Evolutionary conservation across 1,140 invertebrate genomes (phyloP), one percentile per base, ranked within the genome.

Genomic region (Brachionus plicatilis): DNA sequence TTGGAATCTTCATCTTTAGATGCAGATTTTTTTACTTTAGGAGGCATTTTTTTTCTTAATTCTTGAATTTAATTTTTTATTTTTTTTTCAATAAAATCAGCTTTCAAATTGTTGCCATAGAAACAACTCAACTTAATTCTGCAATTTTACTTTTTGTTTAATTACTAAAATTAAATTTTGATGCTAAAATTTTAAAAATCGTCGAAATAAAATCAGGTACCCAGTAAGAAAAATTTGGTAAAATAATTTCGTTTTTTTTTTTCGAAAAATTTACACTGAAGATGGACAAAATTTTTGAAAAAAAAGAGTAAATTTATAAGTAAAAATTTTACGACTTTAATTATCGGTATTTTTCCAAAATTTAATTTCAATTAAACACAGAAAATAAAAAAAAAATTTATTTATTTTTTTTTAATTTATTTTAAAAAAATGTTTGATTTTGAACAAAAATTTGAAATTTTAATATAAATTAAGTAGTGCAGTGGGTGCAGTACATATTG

Each of bases 1-100:
- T 76, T 76, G 2, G 72, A 47, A 2, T 76, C 72, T 50, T 76
- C 72, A 24, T 76, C 72, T 76, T 76, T 76, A 14, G 68, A 45
- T 3, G 72, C 72, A 1, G 72, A 76, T 76, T 76, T 76, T 76
- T 76, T 47, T 14, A 12, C 20, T 75, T 75, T 75, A 8, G 70
- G 70, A 45, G 70, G 12, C 70, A 75, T 75, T 45, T 60, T 60
- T 20, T 20, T 6, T 17, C n/a, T 24, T 0, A 1, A 60, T 5
- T 60, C 53, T 20, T 20, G 9, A 60, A 20, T 20, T 8, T 17
- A 60, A 20, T 60, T 60, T 8, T 60, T 60, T 2, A 60, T 53
- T 17, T 3, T n/a, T n/a, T n/a, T 53, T 53, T 14, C 47, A 37
- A 37, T 7, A 37, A 37, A 53, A 53, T 17, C 47, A 53, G 47